These are phyloP conservation scores for Montipora sp. DNA, from an alignment of 64 coral and sea anemone genomes.

Conservation along the genomic window DNA sequence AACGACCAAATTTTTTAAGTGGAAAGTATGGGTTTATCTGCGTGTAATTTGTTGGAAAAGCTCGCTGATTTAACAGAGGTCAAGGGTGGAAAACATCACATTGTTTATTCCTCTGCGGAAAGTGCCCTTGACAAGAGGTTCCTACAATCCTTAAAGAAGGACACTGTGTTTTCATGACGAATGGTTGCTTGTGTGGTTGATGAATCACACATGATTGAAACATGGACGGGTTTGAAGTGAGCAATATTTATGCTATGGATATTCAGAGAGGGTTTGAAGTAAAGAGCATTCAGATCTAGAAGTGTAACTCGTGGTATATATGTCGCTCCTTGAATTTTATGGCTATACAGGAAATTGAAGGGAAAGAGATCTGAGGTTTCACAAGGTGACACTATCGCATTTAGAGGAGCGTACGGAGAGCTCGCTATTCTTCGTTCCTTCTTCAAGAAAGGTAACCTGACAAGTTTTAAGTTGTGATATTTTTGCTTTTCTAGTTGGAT, in stretches of 20 bases:
- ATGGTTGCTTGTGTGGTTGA: slow-evolving; percentile 42
- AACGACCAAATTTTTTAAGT: slow-evolving; percentile 51
- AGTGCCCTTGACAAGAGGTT: slow-evolving; percentile 51
- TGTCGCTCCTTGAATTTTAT: not conserved
- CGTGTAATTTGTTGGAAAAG: slow-evolving; percentile 24
- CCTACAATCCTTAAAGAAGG: slow-evolving; percentile 29
- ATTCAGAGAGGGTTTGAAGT: no score
- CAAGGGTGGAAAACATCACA: slow-evolving; percentile 11
- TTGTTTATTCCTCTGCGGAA: slow-evolving; percentile 69
- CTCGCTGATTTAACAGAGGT: slow-evolving; percentile 25
- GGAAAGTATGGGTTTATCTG: slow-evolving; percentile 39
- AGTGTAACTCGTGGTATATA: not conserved
- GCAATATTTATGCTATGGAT: not conserved
- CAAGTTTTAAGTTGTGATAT: not conserved
- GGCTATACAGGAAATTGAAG: slow-evolving; percentile 5
- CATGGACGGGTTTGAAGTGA: slow-evolving; percentile 45
- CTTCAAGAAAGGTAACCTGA: slow-evolving; percentile 7
- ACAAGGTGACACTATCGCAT: not conserved
- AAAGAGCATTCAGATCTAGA: not conserved
- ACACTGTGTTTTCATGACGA: not conserved
- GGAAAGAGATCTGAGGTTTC: not conserved
- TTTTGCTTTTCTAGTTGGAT: not conserved
- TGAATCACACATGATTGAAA: slow-evolving; percentile 61
- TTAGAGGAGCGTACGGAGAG: slow-evolving; percentile 19
- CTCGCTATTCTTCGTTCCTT: slow-evolving; percentile 28